Conservation (phyloP, 1,140 invertebrate genomes). For the Euwallacea fornicatus region DNA sequence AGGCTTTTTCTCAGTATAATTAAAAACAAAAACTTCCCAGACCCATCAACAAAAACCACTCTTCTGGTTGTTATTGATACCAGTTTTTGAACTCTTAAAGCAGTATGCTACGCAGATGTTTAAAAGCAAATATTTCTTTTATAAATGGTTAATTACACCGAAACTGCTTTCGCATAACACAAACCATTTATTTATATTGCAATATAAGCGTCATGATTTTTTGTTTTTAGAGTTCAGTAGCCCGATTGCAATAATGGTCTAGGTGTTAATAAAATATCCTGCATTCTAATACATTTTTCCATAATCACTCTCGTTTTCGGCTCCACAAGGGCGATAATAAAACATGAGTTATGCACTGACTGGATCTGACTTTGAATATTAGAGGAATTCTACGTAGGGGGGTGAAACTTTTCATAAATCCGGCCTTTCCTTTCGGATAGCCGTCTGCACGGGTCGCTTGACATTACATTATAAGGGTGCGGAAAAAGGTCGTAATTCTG, state of each 20-base stretch:
- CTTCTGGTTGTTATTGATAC: conserved; percentile 10
- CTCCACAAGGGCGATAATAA: conserved; percentile 17
- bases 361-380: conserved; percentile 35
- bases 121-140: conserved; percentile 25
- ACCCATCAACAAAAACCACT: conserved; percentile 3
- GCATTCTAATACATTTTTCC: neutral
- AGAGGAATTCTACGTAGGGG: conserved; percentile 24
- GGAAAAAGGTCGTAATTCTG: conserved; percentile 39
- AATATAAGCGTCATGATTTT: neutral
- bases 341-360: conserved; percentile 27
- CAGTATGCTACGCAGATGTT: conserved; percentile 25
- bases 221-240: conserved; percentile 8
- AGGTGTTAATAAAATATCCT: neutral
- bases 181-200: conserved; percentile 17
- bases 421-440: conserved; percentile 26
- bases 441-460: conserved; percentile 30
- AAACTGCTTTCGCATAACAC: conserved; percentile 13
- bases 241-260: neutral
- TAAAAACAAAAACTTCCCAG: neutral
- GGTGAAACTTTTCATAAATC: conserved; percentile 37
- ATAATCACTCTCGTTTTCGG: neutral
- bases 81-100: conserved; percentile 10
- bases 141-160: conserved; percentile 18
- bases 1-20: no score
- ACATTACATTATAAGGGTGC: conserved; percentile 39